These are phyloP conservation scores for Ploceus nigricollis DNA, from an alignment of 2,113 vertebrate genomes.

Conservation along the genomic window DNA sequence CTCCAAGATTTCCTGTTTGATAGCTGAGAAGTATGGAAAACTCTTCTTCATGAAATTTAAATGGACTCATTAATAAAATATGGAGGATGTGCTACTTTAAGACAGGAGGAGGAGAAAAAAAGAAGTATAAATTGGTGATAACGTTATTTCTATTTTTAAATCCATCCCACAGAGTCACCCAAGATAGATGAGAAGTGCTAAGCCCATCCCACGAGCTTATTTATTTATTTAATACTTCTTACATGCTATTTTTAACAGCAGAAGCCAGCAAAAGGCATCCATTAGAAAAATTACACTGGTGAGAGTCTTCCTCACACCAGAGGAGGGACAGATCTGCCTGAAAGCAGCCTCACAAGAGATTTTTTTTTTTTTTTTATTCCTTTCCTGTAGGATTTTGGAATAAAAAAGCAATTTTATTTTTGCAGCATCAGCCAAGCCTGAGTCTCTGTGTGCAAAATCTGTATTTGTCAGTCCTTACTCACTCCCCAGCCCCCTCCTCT, in stretches of 20 bases:
- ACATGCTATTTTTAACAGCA: constrained; percentile 22
- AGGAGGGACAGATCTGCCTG: not conserved
- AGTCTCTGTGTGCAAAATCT: not conserved
- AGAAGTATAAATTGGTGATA: constrained; percentile 12
- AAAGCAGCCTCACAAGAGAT: not conserved
- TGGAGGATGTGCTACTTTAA: constrained; percentile 49
- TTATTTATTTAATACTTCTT: constrained; percentile 62
- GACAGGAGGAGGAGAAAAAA: not conserved
- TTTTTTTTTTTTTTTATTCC: not conserved
- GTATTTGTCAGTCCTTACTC: not conserved
- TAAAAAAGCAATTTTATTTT: not conserved
- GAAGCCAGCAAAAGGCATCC: constrained; percentile 43
- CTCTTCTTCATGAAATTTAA: constrained; percentile 11
- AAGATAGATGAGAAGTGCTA: constrained; percentile 64
- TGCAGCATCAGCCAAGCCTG: not conserved
- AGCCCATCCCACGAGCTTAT: constrained; percentile 51
- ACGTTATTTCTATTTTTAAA: constrained; percentile 60
- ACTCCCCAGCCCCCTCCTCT: not conserved
- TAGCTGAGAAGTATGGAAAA: not conserved
- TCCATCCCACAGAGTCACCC: constrained; percentile 47
- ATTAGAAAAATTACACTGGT: not conserved
- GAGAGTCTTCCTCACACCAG: not conserved
- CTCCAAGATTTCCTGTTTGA: not conserved
- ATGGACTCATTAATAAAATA: constrained; percentile 45
- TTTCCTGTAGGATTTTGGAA: not conserved